These are phyloP conservation scores for Cybosia mesomella DNA, from an alignment of 2,888 invertebrate species.

Conservation along the genomic window DNA sequence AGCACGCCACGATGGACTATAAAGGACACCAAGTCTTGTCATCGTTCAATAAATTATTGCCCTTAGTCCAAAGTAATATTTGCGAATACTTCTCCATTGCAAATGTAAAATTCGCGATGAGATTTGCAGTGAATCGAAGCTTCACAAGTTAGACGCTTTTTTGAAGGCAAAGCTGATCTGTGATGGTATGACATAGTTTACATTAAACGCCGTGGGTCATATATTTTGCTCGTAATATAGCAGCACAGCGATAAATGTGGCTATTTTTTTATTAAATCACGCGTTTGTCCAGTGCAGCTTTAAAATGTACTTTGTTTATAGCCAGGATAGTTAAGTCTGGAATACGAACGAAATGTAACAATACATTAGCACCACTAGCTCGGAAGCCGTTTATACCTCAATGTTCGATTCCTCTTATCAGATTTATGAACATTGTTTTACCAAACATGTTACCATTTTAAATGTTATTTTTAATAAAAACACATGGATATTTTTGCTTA, in stretches of 20 bases:
- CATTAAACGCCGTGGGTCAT: constrained; percentile 75
- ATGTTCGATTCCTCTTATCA: constrained; percentile 61
- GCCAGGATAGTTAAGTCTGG: constrained; percentile 29
- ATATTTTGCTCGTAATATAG: constrained; percentile 56
- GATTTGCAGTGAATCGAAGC: constrained; percentile 59
- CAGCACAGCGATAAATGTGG: constrained; percentile 57
- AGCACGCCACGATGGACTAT: constrained; percentile 25
- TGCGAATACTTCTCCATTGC: constrained; percentile 31
- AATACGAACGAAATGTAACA: constrained; percentile 32
- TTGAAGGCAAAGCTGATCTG: constrained; percentile 83
- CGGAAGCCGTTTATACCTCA: constrained; percentile 61
- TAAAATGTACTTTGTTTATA: constrained; percentile 53
- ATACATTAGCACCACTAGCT: constrained; percentile 51
- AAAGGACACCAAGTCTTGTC: constrained; percentile 19
- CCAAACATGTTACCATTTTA: constrained; percentile 74
- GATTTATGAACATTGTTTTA: constrained; percentile 62
- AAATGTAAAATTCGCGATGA: constrained; percentile 18
- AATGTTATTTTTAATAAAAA: constrained; percentile 60
- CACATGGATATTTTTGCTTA: constrained; percentile 54
- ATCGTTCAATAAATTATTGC: constrained; percentile 31
- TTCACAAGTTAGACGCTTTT: constrained; percentile 70
- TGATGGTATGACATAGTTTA: constrained; percentile 83
- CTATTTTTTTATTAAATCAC: constrained; percentile 53
- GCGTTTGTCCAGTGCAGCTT: constrained; percentile 62
- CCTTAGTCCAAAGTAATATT: constrained; percentile 51